These are phyloP conservation scores for Montipora capricornis DNA, from an alignment of 64 coral and sea anemone genomes.

Conservation along the genomic window DNA sequence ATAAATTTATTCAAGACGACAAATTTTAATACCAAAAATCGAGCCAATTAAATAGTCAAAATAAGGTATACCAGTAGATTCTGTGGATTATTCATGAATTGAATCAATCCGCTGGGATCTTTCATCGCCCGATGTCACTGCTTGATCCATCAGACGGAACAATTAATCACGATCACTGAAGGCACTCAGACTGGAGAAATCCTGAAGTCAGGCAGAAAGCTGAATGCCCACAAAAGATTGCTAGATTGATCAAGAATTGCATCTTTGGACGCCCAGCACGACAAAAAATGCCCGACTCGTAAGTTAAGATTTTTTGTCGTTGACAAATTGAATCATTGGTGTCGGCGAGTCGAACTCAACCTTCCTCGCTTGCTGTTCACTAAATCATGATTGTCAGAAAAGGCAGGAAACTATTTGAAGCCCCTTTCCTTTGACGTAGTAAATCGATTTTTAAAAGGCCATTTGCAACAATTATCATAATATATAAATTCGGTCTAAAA, in stretches of 20 bases:
- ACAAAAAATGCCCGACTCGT: not conserved
- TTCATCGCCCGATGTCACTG: too few relatives aligned
- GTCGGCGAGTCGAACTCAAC: too few relatives aligned
- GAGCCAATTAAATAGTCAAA: too few relatives aligned
- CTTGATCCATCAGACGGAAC: too few relatives aligned
- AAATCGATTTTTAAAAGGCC: not conserved
- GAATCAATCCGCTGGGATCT: too few relatives aligned
- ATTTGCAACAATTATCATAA: not conserved
- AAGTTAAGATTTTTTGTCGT: not conserved
- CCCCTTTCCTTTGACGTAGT: not conserved
- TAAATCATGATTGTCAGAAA: too few relatives aligned
- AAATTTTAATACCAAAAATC: not conserved
- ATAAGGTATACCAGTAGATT: too few relatives aligned
- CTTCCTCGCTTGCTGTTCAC: too few relatives aligned
- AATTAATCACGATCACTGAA: too few relatives aligned
- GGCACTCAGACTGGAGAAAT: not conserved
- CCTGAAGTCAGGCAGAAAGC: not conserved
- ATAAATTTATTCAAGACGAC: not conserved
- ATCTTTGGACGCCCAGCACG: not conserved
- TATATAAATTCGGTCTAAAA: not conserved
- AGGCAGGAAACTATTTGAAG: not conserved
- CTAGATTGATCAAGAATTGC: not conserved
- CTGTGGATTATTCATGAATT: too few relatives aligned
- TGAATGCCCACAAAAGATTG: too few relatives aligned
- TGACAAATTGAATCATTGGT: not conserved